Conservation (phyloP, 2,113 vertebrate genomes). For the Cercopithecus mona region DNA sequence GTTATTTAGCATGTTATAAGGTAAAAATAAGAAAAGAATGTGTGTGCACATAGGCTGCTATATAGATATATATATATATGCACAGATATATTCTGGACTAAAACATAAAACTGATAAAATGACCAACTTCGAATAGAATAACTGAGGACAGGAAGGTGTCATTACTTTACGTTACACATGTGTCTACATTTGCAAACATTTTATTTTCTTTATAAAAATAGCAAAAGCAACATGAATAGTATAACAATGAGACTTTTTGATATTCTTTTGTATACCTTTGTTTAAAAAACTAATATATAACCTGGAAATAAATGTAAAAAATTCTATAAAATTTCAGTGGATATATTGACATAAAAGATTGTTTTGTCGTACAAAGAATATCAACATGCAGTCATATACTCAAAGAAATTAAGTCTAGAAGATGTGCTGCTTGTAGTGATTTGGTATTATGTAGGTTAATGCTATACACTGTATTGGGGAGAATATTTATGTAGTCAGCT, state of each 20-base stretch:
- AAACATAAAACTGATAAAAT: neutral
- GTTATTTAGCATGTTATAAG: fast-evolving
- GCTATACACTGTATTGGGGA: neutral
- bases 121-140: neutral
- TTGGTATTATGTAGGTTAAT: neutral
- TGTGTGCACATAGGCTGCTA: neutral
- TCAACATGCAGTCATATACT: neutral
- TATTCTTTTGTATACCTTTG: neutral
- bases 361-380: neutral
- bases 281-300: neutral
- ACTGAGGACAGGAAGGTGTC: neutral
- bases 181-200: neutral
- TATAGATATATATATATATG: fast-evolving
- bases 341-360: neutral
- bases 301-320: neutral
- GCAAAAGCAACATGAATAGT: neutral
- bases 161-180: fast-evolving
- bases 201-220: neutral
- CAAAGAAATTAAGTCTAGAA: neutral
- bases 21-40: neutral
- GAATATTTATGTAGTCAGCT: neutral
- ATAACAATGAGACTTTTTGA: neutral
- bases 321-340: neutral
- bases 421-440: neutral
- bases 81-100: neutral